Evolutionary conservation across 2,113 vertebrate species (phyloP), one percentile per base, ranked within the genome.

Genomic region (Sebastes fasciatus): DNA sequence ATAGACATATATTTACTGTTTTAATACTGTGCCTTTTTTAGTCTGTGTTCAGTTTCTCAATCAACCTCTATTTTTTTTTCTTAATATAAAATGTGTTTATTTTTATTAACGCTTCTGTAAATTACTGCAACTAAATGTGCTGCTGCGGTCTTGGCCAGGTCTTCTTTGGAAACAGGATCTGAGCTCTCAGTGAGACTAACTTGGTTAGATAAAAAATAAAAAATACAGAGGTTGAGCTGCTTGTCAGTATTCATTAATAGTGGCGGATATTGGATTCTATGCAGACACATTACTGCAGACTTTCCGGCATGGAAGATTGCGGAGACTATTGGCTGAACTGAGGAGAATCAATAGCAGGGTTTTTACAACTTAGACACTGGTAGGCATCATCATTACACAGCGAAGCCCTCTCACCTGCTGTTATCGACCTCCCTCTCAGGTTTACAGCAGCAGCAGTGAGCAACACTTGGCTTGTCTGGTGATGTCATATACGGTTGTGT

Each of bases 301-400:
- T 85, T 86, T 83, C 79, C 74, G 85, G 89, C 86, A 65, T 65
- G 82, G 79, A 78, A 58, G 85, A 91, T 71, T 84, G 77, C 77
- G 72, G 77, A 77, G 89, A 83, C 89, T 85, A 89, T 80, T 72
- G 85, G 92, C 82, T 91, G 90, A 91, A 88, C 76, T 74, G 83
- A 79, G 79, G 85, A 84, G 81, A 91, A 95, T 95, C 94, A 92
- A 95, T 95, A 91, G 80, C 80, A 66, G 83, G 90, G 92, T 94
- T 94, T 94, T 94, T 93, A 95, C 93, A 93, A 92, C 90, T 93
- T 91, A 88, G 91, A 94, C 92, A 88, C 88, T 83, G 87, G 91
- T 91, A 92, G 88, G 87, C 93, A 88, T 95, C 91, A 92, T 93
- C 91, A 90, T 93, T 93, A 93, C 89, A 92, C 86, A 83, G 86